Evolutionary conservation across 2,888 invertebrate species (phyloP), one percentile per base, ranked within the genome.

Genomic region (Drosophila sordidapex): DNA sequence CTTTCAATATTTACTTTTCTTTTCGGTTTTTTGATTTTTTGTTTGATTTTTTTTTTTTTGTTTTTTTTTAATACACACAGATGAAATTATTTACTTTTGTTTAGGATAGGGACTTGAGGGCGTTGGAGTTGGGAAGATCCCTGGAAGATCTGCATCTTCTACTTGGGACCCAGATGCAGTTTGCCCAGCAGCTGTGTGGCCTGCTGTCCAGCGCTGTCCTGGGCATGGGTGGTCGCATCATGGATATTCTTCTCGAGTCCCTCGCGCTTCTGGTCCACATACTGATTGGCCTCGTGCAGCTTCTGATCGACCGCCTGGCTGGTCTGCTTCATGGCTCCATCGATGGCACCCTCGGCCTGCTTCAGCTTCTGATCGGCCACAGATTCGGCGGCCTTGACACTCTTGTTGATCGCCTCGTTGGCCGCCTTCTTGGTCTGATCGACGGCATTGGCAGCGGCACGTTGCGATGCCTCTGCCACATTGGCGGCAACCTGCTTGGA

Each of bases 241-340:
- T 92, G 92, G 10, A 93, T 71, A 40, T 81, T 87, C 92, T 93
- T 92, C 77, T 92, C 92, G 49, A 93, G 81, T 38, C 89, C 86
- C 65, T 90, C 94, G 40, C 95, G 94, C 91, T 95, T 95, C 79
- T 95, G 94, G 86, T 94, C 95, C 69, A 95, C 92, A 90, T 94
- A 95, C 85, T 95, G 94, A 89, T 95, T 95, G 33, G 96, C 94
- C 71, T 95, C 94, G 87, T 95, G 94, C 83, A 96, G 91, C 93
- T 95, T 95, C 74, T 94, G 91, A 89, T 95, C 95, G 54, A 95
- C 94, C 15, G 94, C 93, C 27, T 94, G 92, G 67, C 95, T 94
- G 27, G 95, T 94, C 87, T 94, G 93, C 93, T 94, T 94, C 81
- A 95, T 91, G 62, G 94, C 94, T 76, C 94, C 94, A 76, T 95